Percentiles rank a stretch among this genome's conserved stretches.
Conservation (phyloP, 1,140 invertebrate genomes). For the Drosophila pectinifera region DNA sequence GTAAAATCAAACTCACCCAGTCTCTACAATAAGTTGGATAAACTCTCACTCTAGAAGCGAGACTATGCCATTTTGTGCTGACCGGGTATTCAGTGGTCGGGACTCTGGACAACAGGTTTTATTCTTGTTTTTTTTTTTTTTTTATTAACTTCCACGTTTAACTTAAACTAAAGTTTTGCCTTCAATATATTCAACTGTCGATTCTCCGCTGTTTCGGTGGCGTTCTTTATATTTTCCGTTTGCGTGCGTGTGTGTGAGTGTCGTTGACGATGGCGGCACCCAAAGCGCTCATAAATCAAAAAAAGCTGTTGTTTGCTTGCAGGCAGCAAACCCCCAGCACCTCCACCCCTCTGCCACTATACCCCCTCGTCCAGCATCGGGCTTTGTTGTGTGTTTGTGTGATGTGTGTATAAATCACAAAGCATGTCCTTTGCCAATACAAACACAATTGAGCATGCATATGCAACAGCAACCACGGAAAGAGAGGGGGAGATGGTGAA, state of each 20-base stretch:
- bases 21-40: too few species aligned
- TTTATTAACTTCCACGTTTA: constrained; percentile 59
- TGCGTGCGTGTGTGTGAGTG: constrained; percentile 30
- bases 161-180: constrained; percentile 62
- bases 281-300: constrained; percentile 83
- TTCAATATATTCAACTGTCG: constrained; percentile 62
- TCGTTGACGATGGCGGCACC: constrained; percentile 57
- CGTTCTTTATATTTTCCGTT: constrained; percentile 45
- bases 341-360: constrained; percentile 15
- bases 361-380: background rate
- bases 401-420: constrained; percentile 83
- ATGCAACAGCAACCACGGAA: constrained; percentile 64
- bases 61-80: too few species aligned
- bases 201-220: constrained; percentile 33
- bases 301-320: constrained; percentile 68
- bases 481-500: background rate
- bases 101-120: background rate
- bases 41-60: too few species aligned
- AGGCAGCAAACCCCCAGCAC: constrained; percentile 30
- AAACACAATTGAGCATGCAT: constrained; percentile 84
- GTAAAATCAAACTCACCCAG: too few species aligned
- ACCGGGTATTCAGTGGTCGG: background rate
- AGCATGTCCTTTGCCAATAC: constrained; percentile 83
- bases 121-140: background rate
- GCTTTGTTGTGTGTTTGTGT: constrained; percentile 51